Conservation (phyloP, 2,113 vertebrate species). For the Mesembrinibis cayennensis region DNA sequence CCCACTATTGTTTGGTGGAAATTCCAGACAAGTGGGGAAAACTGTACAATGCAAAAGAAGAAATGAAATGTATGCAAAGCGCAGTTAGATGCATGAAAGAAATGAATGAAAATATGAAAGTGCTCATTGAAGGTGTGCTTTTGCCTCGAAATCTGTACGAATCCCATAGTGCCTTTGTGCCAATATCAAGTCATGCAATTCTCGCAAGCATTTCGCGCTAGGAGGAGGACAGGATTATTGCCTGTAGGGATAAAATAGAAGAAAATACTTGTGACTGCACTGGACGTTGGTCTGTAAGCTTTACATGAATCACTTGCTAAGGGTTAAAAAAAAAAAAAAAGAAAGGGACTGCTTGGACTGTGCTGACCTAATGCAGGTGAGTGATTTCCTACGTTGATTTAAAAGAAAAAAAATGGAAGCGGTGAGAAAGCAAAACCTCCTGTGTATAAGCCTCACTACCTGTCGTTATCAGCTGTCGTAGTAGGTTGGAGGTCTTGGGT, state of each 20-base stretch:
- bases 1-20: neutral
- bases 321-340: neutral
- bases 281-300: neutral
- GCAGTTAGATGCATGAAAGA: neutral
- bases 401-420: too few species aligned
- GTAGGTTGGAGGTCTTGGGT: neutral
- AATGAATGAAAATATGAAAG: neutral
- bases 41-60: neutral
- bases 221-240: neutral
- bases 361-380: too few species aligned
- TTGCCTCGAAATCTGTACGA: neutral
- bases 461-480: neutral
- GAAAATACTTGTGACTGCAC: neutral
- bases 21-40: neutral
- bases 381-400: too few species aligned
- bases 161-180: too few species aligned
- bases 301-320: fast-evolving
- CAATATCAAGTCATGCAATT: neutral
- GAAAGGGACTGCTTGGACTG: too few species aligned
- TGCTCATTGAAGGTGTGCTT: neutral
- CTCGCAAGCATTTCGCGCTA: neutral
- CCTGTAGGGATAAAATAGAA: neutral
- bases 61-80: neutral
- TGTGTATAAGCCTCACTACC: neutral
- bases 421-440: neutral